phyloP scores from a whole-genome alignment of 2,113 vertebrate genomes.

The Sinocyclocheilus grahami region DNA sequence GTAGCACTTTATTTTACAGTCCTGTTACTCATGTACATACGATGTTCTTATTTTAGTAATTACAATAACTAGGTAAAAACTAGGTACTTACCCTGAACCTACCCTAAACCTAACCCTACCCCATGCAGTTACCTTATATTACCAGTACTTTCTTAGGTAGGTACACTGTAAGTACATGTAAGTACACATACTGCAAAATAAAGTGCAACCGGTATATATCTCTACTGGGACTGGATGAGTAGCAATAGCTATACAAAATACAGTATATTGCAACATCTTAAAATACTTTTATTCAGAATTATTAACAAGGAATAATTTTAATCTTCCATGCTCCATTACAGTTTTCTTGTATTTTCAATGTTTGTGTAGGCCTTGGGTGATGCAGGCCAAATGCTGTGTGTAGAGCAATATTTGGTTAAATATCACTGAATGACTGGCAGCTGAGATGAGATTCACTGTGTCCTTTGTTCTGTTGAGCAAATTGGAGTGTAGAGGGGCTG shows the following conservation, averaged over 20 bases:
- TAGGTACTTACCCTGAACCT: too few relatives aligned
- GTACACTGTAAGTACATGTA: too few relatives aligned
- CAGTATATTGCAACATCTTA: neutral
- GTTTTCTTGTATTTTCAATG: conserved; percentile 16
- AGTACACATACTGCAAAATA: too few relatives aligned
- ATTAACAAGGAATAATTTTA: neutral
- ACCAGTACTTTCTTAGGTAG: too few relatives aligned
- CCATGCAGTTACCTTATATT: too few relatives aligned
- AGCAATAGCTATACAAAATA: neutral
- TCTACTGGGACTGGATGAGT: neutral
- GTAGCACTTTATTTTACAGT: too few relatives aligned
- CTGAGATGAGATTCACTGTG: conserved; percentile 35
- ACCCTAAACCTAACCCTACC: too few relatives aligned
- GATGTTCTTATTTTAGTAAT: too few relatives aligned
- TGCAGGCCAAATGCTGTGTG: conserved; percentile 32
- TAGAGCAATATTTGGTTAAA: conserved; percentile 22
- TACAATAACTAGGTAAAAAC: too few relatives aligned
- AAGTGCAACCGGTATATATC: neutral
- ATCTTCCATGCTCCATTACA: conserved; percentile 14
- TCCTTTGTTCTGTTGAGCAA: conserved; percentile 48
- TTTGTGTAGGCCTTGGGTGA: conserved; percentile 11
- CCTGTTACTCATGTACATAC: too few relatives aligned
- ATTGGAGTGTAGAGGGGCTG: neutral
- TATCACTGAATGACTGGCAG: conserved; percentile 28
- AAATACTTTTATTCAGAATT: neutral